phyloP scores from a whole-genome alignment of 2,113 vertebrate species.

The Dipodomys stephensi region DNA sequence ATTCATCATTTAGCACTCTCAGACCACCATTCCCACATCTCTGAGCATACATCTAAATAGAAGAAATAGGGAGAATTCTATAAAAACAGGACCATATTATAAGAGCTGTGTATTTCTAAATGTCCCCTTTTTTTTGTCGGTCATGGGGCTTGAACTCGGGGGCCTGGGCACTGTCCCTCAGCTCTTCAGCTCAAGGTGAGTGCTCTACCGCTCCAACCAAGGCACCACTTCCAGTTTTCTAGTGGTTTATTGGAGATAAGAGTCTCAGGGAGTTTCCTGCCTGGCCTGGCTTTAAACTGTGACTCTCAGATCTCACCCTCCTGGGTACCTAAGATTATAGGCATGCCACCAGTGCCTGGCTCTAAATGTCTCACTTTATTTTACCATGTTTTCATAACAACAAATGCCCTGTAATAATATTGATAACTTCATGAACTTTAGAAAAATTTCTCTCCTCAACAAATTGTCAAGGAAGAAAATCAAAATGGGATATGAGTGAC shows the following conservation, averaged over 20 bases:
- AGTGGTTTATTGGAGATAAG: no score
- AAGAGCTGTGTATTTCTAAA: constrained; percentile 27
- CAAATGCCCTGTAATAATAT: neutral
- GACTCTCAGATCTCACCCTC: no score
- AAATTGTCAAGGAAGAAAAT: neutral
- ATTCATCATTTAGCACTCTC: constrained; percentile 6
- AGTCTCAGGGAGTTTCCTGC: no score
- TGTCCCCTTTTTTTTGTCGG: neutral
- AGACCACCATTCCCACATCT: neutral
- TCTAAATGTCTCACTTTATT: constrained; percentile 1
- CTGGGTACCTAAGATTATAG: no score
- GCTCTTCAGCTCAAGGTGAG: no score
- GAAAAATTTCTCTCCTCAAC: constrained; percentile 18
- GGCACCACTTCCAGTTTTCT: no score
- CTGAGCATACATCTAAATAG: neutral
- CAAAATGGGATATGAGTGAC: neutral
- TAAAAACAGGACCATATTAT: constrained; percentile 7
- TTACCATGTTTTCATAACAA: constrained; percentile 9
- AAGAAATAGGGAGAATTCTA: neutral
- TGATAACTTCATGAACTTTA: constrained; percentile 31
- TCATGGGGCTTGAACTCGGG: no score
- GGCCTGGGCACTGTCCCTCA: no score
- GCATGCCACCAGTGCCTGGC: no score
- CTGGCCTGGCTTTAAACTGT: no score
- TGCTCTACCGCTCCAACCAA: no score